Evolutionary conservation across 92 coral and sea anemone genomes (phyloP), one percentile per base, ranked within the genome.

Genomic region (Scolanthus callimorphus): DNA sequence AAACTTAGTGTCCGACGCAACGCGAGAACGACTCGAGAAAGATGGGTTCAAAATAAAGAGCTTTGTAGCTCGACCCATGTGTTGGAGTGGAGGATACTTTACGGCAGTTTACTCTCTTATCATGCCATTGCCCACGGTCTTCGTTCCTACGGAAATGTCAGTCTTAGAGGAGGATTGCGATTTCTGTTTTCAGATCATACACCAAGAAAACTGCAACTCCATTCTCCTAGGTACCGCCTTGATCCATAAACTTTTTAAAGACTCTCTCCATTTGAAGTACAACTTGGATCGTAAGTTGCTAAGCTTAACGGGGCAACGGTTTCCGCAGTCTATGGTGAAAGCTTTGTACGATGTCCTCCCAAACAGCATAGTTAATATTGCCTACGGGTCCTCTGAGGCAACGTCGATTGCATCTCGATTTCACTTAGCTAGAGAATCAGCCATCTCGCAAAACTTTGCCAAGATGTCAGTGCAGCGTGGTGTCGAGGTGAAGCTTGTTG

Each of bases 401-500:
- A 10, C 17, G 52, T 46, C 17, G 22, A 4, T 9, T 4, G 12
- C 52, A 4, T 9, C 6, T 4, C 8, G 22, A 11, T 6, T 46
- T 46, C 15, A 6, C 43, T 6, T 11, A 6, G 15, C 15, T 34
- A 46, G 17, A 46, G 52, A 46, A 4, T 9, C 11, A 46, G 22
- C 22, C 4, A 46, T 6, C 22, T 4, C 27, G 21, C 41, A 55
- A 20, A 34, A 28, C 9, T 68, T 26, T 31, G 75, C 51, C 55
- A 39, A 60, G 63, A 10, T 68, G 43, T 29, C 48, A 11, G 26
- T 43, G 27, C 34, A 13, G 4, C 45, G 69, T 17, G 67, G 75
- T 1, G 54, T 39, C 20, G 75, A 68, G 27, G 31, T 57, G 12
- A 68, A 68, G 34, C 6, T 57, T 50, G 75, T 68, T 17, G 67